Percentiles rank a stretch among this genome's conserved stretches.
These are phyloP conservation scores for Crossaster papposus DNA, from an alignment of 53 echinoderm and acorn worm species.

Conservation along the genomic window DNA sequence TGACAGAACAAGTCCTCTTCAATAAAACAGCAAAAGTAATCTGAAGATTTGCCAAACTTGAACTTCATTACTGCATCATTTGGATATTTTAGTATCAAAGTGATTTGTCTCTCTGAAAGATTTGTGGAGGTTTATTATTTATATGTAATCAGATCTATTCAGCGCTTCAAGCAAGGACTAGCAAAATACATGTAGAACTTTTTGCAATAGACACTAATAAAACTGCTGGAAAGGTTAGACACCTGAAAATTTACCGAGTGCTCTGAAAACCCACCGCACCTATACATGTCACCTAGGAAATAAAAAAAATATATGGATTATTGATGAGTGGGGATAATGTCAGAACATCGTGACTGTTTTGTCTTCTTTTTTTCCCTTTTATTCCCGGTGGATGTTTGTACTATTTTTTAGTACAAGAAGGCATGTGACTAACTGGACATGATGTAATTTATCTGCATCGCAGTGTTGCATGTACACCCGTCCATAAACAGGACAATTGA, in stretches of 20 bases:
- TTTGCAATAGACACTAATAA: conserved; percentile 4
- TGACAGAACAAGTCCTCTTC: no score
- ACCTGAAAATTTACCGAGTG: neutral
- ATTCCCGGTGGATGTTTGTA: neutral
- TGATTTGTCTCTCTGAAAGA: no score
- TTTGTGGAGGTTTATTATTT: no score
- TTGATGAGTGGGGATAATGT: neutral
- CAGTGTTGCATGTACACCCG: neutral
- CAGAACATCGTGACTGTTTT: neutral
- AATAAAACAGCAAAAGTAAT: no score
- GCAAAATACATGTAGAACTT: neutral
- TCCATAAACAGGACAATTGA: conserved; percentile 28
- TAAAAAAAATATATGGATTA: neutral
- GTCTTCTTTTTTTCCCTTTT: neutral
- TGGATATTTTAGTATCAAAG: no score
- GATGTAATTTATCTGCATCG: conserved; percentile 11
- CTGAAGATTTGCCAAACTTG: no score
- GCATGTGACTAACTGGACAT: conserved; percentile 6
- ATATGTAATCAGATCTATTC: neutral
- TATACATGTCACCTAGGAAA: neutral
- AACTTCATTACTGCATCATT: no score
- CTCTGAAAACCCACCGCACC: neutral
- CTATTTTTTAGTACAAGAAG: neutral
- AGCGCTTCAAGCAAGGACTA: neutral
- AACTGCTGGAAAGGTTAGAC: neutral